Conservation (phyloP, 2,888 invertebrate species). For the Lacanobia wlatinum region DNA sequence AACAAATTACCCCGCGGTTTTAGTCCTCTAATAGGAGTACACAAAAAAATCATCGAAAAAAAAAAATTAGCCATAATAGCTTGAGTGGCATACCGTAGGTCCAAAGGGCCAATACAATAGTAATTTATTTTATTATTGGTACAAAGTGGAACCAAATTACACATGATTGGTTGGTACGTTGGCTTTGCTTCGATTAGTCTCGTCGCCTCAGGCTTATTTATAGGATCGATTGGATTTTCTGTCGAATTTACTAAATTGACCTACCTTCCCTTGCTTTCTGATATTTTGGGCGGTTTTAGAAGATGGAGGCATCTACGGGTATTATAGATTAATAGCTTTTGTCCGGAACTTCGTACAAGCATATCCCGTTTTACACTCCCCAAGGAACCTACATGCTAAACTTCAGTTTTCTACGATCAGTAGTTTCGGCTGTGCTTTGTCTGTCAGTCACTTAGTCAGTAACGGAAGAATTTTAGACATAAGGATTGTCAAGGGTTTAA, state of each 20-base stretch:
- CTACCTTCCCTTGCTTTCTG: conserved; percentile 57
- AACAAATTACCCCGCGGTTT: background rate
- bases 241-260: conserved; percentile 65
- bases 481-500: too few relatives aligned
- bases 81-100: conserved; percentile 44
- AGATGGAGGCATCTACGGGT: background rate
- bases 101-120: conserved; percentile 65
- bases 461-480: too few relatives aligned
- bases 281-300: conserved; percentile 45
- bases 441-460: too few relatives aligned
- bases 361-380: too few relatives aligned
- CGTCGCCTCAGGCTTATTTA: conserved; percentile 73
- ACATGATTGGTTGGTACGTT: conserved; percentile 80
- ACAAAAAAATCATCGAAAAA: conserved; percentile 17
- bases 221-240: conserved; percentile 69
- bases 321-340: too few relatives aligned
- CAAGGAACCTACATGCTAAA: too few relatives aligned
- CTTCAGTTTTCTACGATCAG: too few relatives aligned
- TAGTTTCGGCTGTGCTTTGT: too few relatives aligned
- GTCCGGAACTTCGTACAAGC: too few relatives aligned
- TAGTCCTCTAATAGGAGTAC: background rate
- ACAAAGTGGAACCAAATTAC: conserved; percentile 88
- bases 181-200: conserved; percentile 70
- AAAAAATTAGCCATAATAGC: conserved; percentile 22
- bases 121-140: conserved; percentile 89